Evolutionary conservation across 1,140 invertebrate species (phyloP), one percentile per base, ranked within the genome.

Genomic region (Drosophila kikkawai): DNA sequence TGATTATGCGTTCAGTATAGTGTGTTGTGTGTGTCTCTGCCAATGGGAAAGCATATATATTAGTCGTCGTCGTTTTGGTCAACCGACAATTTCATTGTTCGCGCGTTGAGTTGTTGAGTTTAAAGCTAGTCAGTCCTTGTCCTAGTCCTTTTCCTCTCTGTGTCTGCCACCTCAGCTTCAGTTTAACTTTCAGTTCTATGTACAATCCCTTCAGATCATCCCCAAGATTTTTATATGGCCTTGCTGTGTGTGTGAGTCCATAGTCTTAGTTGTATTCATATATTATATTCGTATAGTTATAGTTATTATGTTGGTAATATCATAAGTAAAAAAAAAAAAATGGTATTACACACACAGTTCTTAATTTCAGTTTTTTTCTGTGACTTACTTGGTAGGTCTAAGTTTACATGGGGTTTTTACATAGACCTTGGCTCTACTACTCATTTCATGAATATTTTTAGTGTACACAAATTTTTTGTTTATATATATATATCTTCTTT

Each of bases 371-470:
- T 13, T 12, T 51, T 29, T 19, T 34, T 12, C 5, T 19, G 17
- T 5, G 48, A 70, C 50, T 59, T 56, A 39, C 68, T 74, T 88
- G 70, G 7, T 37, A 51, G 50, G 50, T 51, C 64, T 84, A 69
- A 48, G 63, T 70, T 83, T 78, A 59, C 61, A 44, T 68, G 59
- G 59, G 66, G 57, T 45, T 50, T 69, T 75, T 79, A 79, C 66
- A 82, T 58, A 66, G 67, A 74, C 68, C 82, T 73, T 60, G 42
- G 51, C 51, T 55, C 81, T 85, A 82, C 79, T 82, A 82, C 79
- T 82, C 82, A 86, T 85, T 86, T 63, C 36, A 81, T 82, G 82
- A 75, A 82, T 85, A 75, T 51, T 50, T 29, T 51, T 51, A 69
- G 68, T 71, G 19, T 71, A 61, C 67, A 71, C 67, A 63, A 65